Base-by-base conservation (phyloP, 2,797 vertebrate species). In the Sebastes kiyomatsui region DNA sequence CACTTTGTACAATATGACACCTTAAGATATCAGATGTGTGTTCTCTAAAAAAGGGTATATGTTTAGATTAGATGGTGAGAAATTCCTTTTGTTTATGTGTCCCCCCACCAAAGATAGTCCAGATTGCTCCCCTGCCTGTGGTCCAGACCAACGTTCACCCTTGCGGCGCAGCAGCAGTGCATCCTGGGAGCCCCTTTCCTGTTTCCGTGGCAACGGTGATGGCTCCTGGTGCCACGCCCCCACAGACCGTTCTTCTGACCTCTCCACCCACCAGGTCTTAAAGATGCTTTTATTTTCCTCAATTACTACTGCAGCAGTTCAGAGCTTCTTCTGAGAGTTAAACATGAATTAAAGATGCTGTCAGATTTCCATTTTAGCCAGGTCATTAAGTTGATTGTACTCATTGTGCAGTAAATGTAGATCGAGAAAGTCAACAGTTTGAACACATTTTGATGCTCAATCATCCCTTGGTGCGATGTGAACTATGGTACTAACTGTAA, bases 191-290 rank as follows among this genome's bases (percentile, higher is more conserved):
- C 84, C 90, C 96, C 5, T 97, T 97, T 76, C 96, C 97, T 7
- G 96, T 97, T 87, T 96, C 97, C 85, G 87, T 97, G 93, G 93
- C 96, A 70, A 96, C 96, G 3, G 91, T 96, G 72, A 94, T 97
- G 95, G 80, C 95, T 87, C 93, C 96, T 3, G 92, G 94, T 70
- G 88, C 94, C 5, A 93, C 94, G 2, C 96, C 97, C 75, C 91
- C 97, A 75, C 97, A 97, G 95, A 97, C 97, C 59, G 96, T 98
- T 82, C 91, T 98, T 18, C 90, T 98, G 90, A 97, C 97, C 72
- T 95, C 97, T 22, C 96, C 97, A 0, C 97, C 97, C 90, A 97
- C 97, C 88, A 97, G 97, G 97, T 97, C 68, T 59, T 3, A 28
- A 55, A 30, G 11, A 7, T 18, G 4, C 32, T 61, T 72, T 74